Evolutionary conservation across 2,797 vertebrate genomes (phyloP).

Genomic region (Squalus acanthias): DNA sequence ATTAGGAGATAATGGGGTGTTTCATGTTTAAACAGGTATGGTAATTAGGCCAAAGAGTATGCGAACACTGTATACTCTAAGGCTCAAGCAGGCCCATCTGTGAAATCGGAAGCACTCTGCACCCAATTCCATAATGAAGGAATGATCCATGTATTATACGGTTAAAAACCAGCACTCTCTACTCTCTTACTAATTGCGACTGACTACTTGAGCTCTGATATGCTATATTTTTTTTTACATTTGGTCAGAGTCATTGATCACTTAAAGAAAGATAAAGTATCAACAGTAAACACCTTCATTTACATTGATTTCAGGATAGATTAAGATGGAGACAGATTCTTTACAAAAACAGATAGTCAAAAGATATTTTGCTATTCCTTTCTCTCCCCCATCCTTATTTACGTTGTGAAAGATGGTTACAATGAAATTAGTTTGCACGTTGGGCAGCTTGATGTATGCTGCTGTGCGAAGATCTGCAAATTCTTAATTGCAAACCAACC

Average conservation of each 20-base stretch:
- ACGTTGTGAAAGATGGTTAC: constrained; percentile 6
- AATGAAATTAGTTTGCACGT: constrained; percentile 26
- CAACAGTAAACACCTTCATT: background rate
- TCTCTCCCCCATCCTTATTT: background rate
- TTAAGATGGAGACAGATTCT: background rate
- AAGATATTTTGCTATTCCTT: background rate
- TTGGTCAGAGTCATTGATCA: background rate
- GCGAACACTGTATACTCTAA: background rate
- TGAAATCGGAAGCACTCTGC: background rate
- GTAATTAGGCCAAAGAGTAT: constrained; percentile 9
- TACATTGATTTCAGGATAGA: background rate
- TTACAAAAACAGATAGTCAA: background rate
- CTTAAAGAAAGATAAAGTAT: background rate
- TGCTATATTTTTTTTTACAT: background rate
- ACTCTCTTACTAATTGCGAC: background rate
- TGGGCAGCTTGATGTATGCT: constrained; percentile 22
- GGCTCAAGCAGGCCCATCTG: background rate
- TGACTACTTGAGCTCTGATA: background rate
- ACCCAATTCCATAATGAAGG: background rate
- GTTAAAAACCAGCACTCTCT: background rate
- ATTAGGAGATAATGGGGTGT: constrained; percentile 18
- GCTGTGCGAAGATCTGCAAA: constrained; percentile 23
- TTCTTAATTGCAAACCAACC: constrained; percentile 36
- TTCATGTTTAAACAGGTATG: constrained; percentile 1
- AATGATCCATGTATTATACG: background rate